Evolutionary conservation across 2,113 vertebrate genomes (phyloP), one percentile per base, ranked within the genome.

Genomic region (Galeopterus variegatus): DNA sequence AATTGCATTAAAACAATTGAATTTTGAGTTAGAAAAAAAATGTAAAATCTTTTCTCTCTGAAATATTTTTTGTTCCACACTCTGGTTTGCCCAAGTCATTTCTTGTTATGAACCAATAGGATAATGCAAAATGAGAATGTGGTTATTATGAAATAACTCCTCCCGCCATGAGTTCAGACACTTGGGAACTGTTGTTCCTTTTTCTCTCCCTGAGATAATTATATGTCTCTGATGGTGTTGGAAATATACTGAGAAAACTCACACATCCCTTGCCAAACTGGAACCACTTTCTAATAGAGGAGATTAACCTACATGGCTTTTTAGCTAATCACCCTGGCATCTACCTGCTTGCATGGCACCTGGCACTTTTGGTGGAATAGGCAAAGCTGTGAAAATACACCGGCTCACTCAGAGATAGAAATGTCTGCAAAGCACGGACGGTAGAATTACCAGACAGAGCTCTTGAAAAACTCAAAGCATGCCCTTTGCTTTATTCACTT

Each of bases 161-260:
- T 82, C 52, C 94, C 83, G 88, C 90, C 93, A 77, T 92, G 93
- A 97, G 97, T 80, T 86, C 70, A 98, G 82, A 41, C 92, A 90
- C 79, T 97, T 92, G 96, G 81, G 11, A 88, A 58, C 87, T 94
- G 88, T 87, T 98, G 88, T 97, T 95, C 93, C 97, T 98, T 95
- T 75, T 96, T 56, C 31, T 94, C 52, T 97, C 93, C 94, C 93
- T 80, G 87, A 96, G n/a, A 85, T 75, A 91, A 98, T 96, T 97
- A 92, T 86, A 54, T 62, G 48, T 91, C 82, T 89, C 77, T 45
- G 91, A 86, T 79, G 93, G 97, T 98, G 93, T 90, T 96, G 94
- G 98, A 98, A 98, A 97, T 97, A 96, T 6, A 80, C 76, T 48
- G 73, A 98, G 94, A 93, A 73, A 97, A 92, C 77, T 76, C 96